Evolutionary conservation across 2,797 vertebrate species (phyloP).

Genomic region (Paedocypris micromegethes): DNA sequence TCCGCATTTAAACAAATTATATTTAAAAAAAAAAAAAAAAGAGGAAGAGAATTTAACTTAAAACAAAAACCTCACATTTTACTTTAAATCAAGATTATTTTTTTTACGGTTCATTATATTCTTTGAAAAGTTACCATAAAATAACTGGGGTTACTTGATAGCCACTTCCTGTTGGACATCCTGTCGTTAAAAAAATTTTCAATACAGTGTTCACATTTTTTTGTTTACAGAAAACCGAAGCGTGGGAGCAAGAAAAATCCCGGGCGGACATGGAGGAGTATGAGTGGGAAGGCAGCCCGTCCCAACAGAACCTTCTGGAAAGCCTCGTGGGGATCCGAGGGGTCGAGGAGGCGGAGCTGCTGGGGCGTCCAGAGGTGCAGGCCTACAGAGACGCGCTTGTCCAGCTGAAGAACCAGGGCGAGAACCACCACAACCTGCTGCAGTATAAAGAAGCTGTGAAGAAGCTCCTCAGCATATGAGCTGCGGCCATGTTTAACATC

Average conservation of each 20-base stretch:
- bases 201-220: too few relatives aligned
- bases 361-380: slow-evolving; percentile 69
- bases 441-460: slow-evolving; percentile 87
- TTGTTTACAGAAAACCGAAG: slow-evolving; percentile 81
- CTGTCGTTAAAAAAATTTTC: too few relatives aligned
- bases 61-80: too few relatives aligned
- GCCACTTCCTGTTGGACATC: too few relatives aligned
- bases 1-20: too few relatives aligned
- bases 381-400: slow-evolving; percentile 75
- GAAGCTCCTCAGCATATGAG: slow-evolving; percentile 68
- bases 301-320: slow-evolving; percentile 76
- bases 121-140: too few relatives aligned
- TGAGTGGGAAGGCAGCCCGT: slow-evolving; percentile 82
- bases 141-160: too few relatives aligned
- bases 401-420: slow-evolving; percentile 82
- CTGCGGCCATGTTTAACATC: neutral
- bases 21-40: too few relatives aligned
- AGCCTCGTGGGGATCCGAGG: slow-evolving; percentile 67
- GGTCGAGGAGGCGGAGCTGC: slow-evolving; percentile 68
- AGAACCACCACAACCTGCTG: slow-evolving; percentile 69
- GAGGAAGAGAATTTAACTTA: too few relatives aligned
- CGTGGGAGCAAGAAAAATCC: slow-evolving; percentile 83
- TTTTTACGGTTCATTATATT: too few relatives aligned
- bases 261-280: slow-evolving; percentile 89
- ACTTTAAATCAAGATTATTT: too few relatives aligned